These are phyloP conservation scores for Ochropleura plecta DNA, from an alignment of 2,888 invertebrate species.

Conservation along the genomic window DNA sequence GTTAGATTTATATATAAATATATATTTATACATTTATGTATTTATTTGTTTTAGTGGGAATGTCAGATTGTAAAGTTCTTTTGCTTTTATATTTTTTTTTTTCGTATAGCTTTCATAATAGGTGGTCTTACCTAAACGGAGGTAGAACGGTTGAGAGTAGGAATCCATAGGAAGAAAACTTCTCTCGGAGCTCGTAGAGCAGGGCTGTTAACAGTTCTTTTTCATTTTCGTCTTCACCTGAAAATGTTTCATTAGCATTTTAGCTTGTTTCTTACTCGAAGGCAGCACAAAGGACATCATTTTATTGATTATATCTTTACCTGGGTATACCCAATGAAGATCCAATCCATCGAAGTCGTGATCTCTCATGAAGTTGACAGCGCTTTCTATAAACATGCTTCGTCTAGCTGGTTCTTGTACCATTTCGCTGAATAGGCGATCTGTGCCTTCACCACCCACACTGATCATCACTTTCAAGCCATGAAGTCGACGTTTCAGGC, in stretches of 20 bases:
- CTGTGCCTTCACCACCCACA: conserved; percentile 93
- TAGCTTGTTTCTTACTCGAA: neutral
- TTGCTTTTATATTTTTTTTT: neutral
- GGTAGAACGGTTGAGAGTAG: conserved; percentile 91
- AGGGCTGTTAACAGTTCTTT: conserved; percentile 90
- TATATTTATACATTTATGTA: no score
- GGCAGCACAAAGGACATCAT: neutral
- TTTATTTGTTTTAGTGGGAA: neutral
- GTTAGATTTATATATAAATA: no score
- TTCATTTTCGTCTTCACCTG: conserved; percentile 88
- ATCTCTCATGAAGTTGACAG: conserved; percentile 91
- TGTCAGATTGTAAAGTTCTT: neutral
- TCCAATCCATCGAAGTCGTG: conserved; percentile 96
- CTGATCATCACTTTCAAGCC: conserved; percentile 93
- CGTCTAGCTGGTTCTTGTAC: conserved; percentile 90
- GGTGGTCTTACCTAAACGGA: conserved; percentile 86
- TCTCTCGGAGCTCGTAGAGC: conserved; percentile 91
- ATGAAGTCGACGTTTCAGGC: conserved; percentile 92
- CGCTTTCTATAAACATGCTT: conserved; percentile 91
- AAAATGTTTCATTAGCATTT: conserved; percentile 40
- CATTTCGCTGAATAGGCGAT: conserved; percentile 91
- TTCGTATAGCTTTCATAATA: neutral
- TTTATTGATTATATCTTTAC: conserved; percentile 66
- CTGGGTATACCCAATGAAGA: conserved; percentile 94
- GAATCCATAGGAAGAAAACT: conserved; percentile 90